Evolutionary conservation across 1,140 invertebrate genomes (phyloP).

Genomic region (Drosophila sp.): DNA sequence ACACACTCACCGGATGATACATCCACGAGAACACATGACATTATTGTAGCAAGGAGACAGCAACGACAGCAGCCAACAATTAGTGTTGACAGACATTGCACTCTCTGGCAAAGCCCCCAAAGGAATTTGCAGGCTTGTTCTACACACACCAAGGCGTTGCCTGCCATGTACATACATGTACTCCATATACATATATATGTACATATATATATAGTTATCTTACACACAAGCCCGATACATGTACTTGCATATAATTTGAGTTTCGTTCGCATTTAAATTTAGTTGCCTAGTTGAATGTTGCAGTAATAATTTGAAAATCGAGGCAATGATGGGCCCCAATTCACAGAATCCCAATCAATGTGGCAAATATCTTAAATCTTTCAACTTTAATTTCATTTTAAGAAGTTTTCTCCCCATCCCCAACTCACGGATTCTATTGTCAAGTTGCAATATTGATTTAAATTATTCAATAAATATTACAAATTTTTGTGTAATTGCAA

Average conservation of each 20-base stretch:
- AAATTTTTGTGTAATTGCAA: too few relatives aligned
- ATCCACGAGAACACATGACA: slow-evolving; percentile 52
- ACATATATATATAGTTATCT: neutral
- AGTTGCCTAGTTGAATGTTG: slow-evolving; percentile 5
- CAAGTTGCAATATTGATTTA: too few relatives aligned
- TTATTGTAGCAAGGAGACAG: slow-evolving; percentile 72
- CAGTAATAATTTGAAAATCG: too few relatives aligned
- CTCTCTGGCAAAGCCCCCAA: slow-evolving; percentile 66
- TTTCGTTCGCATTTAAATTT: slow-evolving; percentile 27
- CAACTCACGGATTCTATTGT: too few relatives aligned
- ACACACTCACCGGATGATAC: slow-evolving; percentile 26
- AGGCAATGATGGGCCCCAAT: too few relatives aligned
- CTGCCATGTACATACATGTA: slow-evolving; percentile 33
- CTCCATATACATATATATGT: slow-evolving; percentile 11
- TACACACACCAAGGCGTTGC: slow-evolving; percentile 40
- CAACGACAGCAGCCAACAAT: slow-evolving; percentile 76
- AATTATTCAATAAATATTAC: too few relatives aligned
- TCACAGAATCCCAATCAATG: too few relatives aligned
- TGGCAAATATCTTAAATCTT: too few relatives aligned
- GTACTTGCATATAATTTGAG: slow-evolving; percentile 58
- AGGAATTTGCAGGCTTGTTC: slow-evolving; percentile 72
- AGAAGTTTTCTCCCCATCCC: too few relatives aligned
- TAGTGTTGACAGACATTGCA: slow-evolving; percentile 82
- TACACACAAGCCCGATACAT: neutral
- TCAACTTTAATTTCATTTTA: too few relatives aligned